Conservation (phyloP, 2,888 invertebrate species). For the Cylloceria caligata region DNA sequence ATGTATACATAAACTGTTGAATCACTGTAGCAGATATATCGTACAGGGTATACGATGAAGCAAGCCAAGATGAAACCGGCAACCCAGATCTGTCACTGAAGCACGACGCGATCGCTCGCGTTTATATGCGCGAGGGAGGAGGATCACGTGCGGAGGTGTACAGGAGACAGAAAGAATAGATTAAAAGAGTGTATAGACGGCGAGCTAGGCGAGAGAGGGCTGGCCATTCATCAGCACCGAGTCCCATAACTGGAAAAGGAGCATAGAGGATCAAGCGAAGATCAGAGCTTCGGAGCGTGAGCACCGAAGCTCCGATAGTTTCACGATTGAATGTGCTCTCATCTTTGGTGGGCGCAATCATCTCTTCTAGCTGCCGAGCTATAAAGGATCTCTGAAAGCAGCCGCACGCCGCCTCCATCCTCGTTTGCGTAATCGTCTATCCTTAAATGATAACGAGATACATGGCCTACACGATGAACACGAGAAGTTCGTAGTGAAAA, state of each 20-base stretch:
- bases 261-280: slow-evolving; percentile 58
- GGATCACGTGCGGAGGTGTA: slow-evolving; percentile 68
- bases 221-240: slow-evolving; percentile 77
- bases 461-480: slow-evolving; percentile 62
- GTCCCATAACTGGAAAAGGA: slow-evolving; percentile 55
- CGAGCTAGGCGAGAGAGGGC: slow-evolving; percentile 56
- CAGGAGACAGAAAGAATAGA: slow-evolving; percentile 48
- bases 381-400: slow-evolving; percentile 61
- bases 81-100: slow-evolving; percentile 81
- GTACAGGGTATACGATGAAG: slow-evolving; percentile 52
- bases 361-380: slow-evolving; percentile 64
- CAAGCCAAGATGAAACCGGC: slow-evolving; percentile 66
- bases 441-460: slow-evolving; percentile 79
- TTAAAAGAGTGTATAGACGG: slow-evolving; percentile 52
- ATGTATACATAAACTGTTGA: slow-evolving; percentile 57
- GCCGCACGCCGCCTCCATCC: slow-evolving; percentile 67
- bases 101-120: slow-evolving; percentile 62
- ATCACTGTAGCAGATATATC: slow-evolving; percentile 42
- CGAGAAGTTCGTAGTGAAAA: slow-evolving; percentile 16
- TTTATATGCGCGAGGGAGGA: slow-evolving; percentile 70
- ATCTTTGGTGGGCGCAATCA: slow-evolving; percentile 76
- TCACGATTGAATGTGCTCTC: slow-evolving; percentile 75
- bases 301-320: slow-evolving; percentile 61
- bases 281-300: slow-evolving; percentile 35
- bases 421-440: slow-evolving; percentile 74